Base-by-base conservation (phyloP, 2,888 invertebrate species). In the Odontocolon sp. region DNA sequence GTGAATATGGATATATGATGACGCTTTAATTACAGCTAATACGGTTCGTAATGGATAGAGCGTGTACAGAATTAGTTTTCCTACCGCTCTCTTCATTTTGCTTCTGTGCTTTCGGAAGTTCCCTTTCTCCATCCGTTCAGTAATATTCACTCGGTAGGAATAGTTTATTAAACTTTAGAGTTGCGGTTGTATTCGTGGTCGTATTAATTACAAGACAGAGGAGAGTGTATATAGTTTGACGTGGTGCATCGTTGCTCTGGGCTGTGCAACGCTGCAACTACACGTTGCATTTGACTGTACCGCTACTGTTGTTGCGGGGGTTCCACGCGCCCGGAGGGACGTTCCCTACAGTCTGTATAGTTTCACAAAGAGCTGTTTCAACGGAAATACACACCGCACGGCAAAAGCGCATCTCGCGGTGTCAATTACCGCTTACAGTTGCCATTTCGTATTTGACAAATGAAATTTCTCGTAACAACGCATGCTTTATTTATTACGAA, bases 381-480 rank as follows among this genome's bases (percentile, higher is more conserved):
- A 56, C 21, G 67, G 42, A 56, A 59, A 59, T 31, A 31, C 59
- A 45, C 59, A 28, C 14, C 28, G 31, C 28, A 31, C n/a, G 40
- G 40, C 59, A n/a, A 61, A 45, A n/a, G n/a, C 21, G 18, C 21
- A 42, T 42, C 23, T 54, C 33, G 6, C 14, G 23, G 71, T 64
- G 54, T 71, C 63, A 45, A 56, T 71, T 71, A 71, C 54, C 36
- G 63, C 63, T 64, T 42, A 63, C 40, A 33, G 8, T 56, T 42
- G 54, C 54, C 31, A 23, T 71, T 71, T 64, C 16, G 11, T 14
- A 18, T 36, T 54, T 23, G 21, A 67, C 50, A 47, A 33, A 67
- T 45, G 42, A 8, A 33, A 42, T 11, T 14, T 18, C 8, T 3
- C n/a, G 31, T 28, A 8, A 8, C n/a, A n/a, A n/a, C 21, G 14